phyloP scores from a whole-genome alignment of 2,797 vertebrate genomes.

The Prunella strophiata region DNA sequence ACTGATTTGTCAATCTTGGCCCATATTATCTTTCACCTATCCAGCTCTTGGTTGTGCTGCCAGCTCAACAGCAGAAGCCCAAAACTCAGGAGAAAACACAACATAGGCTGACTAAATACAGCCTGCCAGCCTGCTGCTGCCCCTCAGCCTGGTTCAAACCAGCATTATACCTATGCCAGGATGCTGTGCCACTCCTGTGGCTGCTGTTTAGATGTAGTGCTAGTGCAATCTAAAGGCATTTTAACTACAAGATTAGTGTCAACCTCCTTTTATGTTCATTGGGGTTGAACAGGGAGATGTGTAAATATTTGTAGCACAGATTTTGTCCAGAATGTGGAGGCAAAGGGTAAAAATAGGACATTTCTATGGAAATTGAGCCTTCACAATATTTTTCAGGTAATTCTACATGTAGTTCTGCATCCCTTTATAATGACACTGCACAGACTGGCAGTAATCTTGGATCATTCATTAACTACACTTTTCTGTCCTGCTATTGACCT shows the following conservation, averaged over 20 bases:
- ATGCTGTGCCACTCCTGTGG: background rate
- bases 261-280: background rate
- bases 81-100: background rate
- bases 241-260: background rate
- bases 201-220: background rate
- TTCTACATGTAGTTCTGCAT: background rate
- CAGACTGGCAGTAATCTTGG: background rate
- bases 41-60: background rate
- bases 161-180: background rate
- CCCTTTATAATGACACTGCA: background rate
- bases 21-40: background rate
- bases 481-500: background rate
- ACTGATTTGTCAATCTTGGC: background rate
- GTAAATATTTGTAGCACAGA: background rate
- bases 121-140: background rate
- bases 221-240: background rate
- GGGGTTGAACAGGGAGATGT: background rate
- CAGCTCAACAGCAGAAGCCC: background rate
- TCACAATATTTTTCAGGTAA: background rate
- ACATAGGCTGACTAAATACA: background rate
- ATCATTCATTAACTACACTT: background rate
- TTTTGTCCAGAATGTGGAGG: background rate
- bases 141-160: background rate
- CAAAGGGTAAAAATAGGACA: background rate
- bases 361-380: background rate